phyloP scores from a whole-genome alignment of 2,113 vertebrate genomes.

The Tenrec ecaudatus region DNA sequence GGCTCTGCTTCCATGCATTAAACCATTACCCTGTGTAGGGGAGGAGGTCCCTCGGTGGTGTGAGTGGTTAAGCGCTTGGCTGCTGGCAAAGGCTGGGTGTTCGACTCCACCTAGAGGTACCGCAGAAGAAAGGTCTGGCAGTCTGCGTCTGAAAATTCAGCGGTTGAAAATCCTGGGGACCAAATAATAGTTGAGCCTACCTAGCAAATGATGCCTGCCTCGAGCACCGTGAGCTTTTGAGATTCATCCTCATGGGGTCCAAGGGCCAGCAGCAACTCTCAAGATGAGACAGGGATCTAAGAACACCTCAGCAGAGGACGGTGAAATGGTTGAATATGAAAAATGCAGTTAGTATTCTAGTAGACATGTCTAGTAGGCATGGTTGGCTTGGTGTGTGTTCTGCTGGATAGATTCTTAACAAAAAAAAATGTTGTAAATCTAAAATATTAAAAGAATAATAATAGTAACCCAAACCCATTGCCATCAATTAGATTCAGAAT shows the following conservation, averaged over 20 bases:
- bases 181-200: not conserved
- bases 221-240: not conserved
- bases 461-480: too few species aligned
- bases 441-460: not conserved
- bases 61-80: not conserved
- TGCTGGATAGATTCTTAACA: not conserved
- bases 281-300: not conserved
- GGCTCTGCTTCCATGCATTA: not conserved
- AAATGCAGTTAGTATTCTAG: not conserved
- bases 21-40: not conserved
- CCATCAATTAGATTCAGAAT: too few species aligned
- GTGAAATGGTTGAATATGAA: not conserved
- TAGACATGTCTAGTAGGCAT: not conserved
- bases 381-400: not conserved
- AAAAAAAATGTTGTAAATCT: not conserved
- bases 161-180: not conserved
- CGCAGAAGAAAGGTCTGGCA: not conserved
- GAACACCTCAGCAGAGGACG: not conserved
- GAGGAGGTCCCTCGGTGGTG: not conserved
- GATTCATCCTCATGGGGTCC: not conserved
- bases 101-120: not conserved
- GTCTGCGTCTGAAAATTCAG: not conserved
- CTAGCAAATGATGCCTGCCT: not conserved
- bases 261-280: not conserved
- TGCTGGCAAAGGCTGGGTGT: not conserved